Evolutionary conservation across 2,113 vertebrate species (phyloP).

Genomic region (Corynorhinus townsendii): DNA sequence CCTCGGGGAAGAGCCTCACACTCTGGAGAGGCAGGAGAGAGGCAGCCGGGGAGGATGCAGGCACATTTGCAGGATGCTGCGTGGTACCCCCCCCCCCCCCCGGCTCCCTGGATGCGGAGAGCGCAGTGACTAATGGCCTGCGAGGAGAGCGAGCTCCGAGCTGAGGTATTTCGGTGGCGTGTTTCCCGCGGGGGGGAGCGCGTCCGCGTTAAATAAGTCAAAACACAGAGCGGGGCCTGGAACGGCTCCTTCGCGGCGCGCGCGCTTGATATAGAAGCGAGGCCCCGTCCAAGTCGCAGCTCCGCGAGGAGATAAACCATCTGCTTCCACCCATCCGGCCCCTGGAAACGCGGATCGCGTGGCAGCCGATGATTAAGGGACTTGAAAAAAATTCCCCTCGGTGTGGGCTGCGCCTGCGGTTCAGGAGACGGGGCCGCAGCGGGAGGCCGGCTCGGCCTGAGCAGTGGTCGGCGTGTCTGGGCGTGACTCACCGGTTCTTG

Average conservation of each 20-base stretch:
- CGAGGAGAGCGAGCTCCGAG: constrained; percentile 80
- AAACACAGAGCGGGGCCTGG: constrained; percentile 82
- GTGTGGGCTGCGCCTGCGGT: constrained; percentile 43
- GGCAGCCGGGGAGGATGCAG: constrained; percentile 80
- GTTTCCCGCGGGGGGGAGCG: constrained; percentile 84
- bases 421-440: constrained; percentile 16
- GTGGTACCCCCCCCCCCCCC: constrained; percentile 60
- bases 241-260: constrained; percentile 80
- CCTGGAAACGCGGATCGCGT: constrained; percentile 84
- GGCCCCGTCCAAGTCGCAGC: constrained; percentile 84
- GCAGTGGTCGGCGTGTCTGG: background rate
- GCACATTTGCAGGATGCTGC: constrained; percentile 80
- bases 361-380: constrained; percentile 79
- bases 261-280: constrained; percentile 80
- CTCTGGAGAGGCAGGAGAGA: constrained; percentile 70
- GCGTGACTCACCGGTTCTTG: background rate
- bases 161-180: constrained; percentile 85
- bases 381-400: constrained; percentile 55
- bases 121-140: constrained; percentile 83
- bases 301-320: constrained; percentile 85
- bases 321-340: constrained; percentile 82
- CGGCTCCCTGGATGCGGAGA: constrained; percentile 47
- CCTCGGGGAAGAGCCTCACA: constrained; percentile 31
- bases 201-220: constrained; percentile 87
- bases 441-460: background rate